Evolutionary conservation across 2,888 invertebrate genomes (phyloP).

Genomic region (Bugulina stolonifera): DNA sequence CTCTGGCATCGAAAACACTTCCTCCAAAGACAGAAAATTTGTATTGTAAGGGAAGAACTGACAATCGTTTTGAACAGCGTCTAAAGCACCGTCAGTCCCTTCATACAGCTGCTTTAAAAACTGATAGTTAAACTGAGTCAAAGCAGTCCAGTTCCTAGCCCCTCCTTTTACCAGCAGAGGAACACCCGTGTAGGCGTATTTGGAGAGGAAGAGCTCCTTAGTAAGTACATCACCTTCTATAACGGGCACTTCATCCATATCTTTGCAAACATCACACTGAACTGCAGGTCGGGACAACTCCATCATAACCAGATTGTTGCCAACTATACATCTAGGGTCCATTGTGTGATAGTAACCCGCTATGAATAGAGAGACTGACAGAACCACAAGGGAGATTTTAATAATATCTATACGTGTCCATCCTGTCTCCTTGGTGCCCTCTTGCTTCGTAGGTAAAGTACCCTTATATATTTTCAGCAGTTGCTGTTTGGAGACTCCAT

Average conservation of each 20-base stretch:
- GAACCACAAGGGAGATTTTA: not conserved
- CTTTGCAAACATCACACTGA: constrained; percentile 71
- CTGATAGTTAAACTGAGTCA: constrained; percentile 51
- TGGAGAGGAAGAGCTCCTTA: constrained; percentile 41
- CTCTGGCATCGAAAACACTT: constrained; percentile 71
- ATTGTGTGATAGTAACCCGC: not conserved
- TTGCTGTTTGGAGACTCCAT: not conserved
- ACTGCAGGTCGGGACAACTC: constrained; percentile 78
- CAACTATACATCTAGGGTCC: constrained; percentile 64
- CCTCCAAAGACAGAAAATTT: constrained; percentile 67
- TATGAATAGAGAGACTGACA: not conserved
- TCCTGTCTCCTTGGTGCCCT: no score
- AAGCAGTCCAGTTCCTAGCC: constrained; percentile 71
- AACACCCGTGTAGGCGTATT: constrained; percentile 69
- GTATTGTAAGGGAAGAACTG: constrained; percentile 82
- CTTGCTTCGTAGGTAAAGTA: no score
- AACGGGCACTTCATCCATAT: constrained; percentile 64
- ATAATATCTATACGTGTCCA: not conserved
- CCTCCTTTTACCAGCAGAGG: constrained; percentile 75
- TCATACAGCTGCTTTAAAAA: constrained; percentile 42
- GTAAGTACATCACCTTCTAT: constrained; percentile 59
- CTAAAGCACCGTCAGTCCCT: constrained; percentile 60
- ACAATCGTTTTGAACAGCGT: constrained; percentile 71
- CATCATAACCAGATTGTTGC: constrained; percentile 79
- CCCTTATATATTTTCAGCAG: not conserved